Percentiles rank a stretch among this genome's conserved stretches.
These are phyloP conservation scores for Xanthorhoe spadicearia DNA, from an alignment of 2,888 invertebrate genomes.

Conservation along the genomic window DNA sequence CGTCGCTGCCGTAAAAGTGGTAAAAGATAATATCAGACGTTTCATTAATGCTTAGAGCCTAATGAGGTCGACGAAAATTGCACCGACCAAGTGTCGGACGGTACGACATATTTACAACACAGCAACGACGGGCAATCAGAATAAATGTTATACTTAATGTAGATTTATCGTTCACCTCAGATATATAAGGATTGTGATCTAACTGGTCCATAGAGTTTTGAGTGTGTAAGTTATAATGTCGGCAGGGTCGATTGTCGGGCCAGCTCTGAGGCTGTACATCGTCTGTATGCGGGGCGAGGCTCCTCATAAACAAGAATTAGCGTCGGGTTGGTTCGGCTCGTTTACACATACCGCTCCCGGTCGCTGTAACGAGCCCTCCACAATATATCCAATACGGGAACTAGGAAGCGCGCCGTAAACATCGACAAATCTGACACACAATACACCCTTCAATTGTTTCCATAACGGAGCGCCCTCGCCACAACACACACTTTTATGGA, in stretches of 20 bases:
- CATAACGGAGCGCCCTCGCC: constrained; percentile 53
- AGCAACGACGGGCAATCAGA: constrained; percentile 51
- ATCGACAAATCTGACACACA: constrained; percentile 67
- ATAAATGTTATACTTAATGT: constrained; percentile 56
- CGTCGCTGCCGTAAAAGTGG: constrained; percentile 68
- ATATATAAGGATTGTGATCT: constrained; percentile 60
- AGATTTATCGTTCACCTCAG: constrained; percentile 55
- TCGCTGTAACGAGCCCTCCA: constrained; percentile 70
- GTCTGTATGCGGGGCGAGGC: constrained; percentile 67
- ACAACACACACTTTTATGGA: constrained; percentile 48
- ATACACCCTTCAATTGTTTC: constrained; percentile 65
- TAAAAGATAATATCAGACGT: constrained; percentile 65
- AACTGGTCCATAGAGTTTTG: constrained; percentile 59
- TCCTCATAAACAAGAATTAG: constrained; percentile 82
- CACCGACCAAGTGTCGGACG: constrained; percentile 45
- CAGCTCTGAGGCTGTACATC: constrained; percentile 67
- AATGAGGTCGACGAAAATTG: constrained; percentile 58
- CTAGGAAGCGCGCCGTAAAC: constrained; percentile 74
- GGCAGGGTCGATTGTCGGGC: constrained; percentile 68
- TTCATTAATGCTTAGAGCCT: constrained; percentile 61
- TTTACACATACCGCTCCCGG: constrained; percentile 81
- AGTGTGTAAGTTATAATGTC: constrained; percentile 50
- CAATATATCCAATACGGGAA: constrained; percentile 70
- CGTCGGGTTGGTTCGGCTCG: constrained; percentile 77
- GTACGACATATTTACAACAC: constrained; percentile 42